phyloP scores from a whole-genome alignment of 2,797 vertebrate species.

The Sarcoramphus papa region DNA sequence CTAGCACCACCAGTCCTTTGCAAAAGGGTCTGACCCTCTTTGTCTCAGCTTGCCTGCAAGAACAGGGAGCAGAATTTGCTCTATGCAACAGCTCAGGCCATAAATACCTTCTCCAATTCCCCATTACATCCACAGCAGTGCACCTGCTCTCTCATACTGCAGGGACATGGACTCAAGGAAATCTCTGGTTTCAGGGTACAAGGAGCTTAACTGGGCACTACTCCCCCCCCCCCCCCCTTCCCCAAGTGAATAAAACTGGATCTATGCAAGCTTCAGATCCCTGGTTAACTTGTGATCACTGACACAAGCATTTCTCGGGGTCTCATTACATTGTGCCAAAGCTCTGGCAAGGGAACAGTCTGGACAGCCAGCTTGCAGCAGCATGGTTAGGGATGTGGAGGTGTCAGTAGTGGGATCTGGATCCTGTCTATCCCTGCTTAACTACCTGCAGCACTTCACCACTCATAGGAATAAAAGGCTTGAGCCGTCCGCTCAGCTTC shows the following conservation, averaged over 20 bases:
- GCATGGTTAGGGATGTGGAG: neutral
- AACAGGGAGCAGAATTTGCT: neutral
- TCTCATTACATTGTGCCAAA: neutral
- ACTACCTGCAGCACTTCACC: neutral
- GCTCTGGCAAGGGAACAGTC: neutral
- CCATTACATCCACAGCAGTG: conserved; percentile 16
- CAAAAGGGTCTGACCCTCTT: neutral
- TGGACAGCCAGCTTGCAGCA: neutral
- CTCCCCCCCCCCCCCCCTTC: neutral
- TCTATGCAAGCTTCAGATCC: neutral
- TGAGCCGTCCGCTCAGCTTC: neutral
- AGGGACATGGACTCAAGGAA: neutral
- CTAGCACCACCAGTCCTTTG: neutral
- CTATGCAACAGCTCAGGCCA: neutral
- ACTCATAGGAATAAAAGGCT: neutral
- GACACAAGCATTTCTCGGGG: neutral
- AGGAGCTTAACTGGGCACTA: neutral
- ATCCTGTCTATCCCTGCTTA: neutral
- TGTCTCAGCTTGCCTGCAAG: neutral
- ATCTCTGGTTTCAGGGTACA: conserved; percentile 8
- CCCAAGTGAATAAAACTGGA: neutral
- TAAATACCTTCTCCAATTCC: conserved; percentile 7
- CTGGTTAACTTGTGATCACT: neutral
- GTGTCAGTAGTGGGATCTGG: neutral
- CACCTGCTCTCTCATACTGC: conserved; percentile 13